phyloP scores from a whole-genome alignment of 1,140 invertebrate species.

The Nilaparvata lugens region DNA sequence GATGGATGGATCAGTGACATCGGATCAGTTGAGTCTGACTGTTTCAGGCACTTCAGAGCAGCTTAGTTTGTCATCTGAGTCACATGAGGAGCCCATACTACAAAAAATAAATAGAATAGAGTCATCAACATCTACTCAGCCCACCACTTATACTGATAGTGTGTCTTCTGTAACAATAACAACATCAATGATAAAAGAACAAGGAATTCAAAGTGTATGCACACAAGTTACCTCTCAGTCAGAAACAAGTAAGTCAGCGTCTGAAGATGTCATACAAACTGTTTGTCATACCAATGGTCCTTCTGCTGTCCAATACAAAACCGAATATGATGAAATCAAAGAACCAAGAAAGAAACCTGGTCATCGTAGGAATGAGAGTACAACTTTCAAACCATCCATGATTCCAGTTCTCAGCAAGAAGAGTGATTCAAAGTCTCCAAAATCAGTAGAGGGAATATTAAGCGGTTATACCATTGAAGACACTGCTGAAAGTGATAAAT shows the following conservation, averaged over 20 bases:
- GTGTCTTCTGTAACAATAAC: slow-evolving; percentile 43
- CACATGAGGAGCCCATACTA: slow-evolving; percentile 27
- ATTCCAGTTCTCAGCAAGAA: slow-evolving; percentile 23
- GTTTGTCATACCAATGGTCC: slow-evolving; percentile 41
- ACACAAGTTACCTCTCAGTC: slow-evolving; percentile 45
- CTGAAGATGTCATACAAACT: slow-evolving; percentile 6
- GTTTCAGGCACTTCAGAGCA: slow-evolving; percentile 31
- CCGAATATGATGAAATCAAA: slow-evolving; percentile 39
- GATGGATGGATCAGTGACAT: slow-evolving; percentile 40
- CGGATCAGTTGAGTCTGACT: slow-evolving; percentile 41
- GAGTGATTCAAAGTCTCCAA: not conserved
- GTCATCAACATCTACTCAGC: slow-evolving; percentile 32
- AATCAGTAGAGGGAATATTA: slow-evolving; percentile 13
- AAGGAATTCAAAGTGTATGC: slow-evolving; percentile 39
- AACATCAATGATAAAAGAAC: slow-evolving; percentile 40
- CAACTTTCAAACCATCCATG: slow-evolving; percentile 32
- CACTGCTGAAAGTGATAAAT: slow-evolving; percentile 34
- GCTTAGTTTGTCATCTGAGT: slow-evolving; percentile 26
- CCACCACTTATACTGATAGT: slow-evolving; percentile 25
- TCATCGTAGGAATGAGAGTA: slow-evolving; percentile 46
- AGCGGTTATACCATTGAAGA: slow-evolving; percentile 23
- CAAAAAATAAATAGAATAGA: slow-evolving; percentile 24
- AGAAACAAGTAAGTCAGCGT: slow-evolving; percentile 25
- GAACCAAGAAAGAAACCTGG: slow-evolving; percentile 36
- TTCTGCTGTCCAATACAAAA: slow-evolving; percentile 44